Evolutionary conservation across 1,140 invertebrate genomes (phyloP), one percentile per base, ranked within the genome.

Genomic region (Paraescarpia echinospica): DNA sequence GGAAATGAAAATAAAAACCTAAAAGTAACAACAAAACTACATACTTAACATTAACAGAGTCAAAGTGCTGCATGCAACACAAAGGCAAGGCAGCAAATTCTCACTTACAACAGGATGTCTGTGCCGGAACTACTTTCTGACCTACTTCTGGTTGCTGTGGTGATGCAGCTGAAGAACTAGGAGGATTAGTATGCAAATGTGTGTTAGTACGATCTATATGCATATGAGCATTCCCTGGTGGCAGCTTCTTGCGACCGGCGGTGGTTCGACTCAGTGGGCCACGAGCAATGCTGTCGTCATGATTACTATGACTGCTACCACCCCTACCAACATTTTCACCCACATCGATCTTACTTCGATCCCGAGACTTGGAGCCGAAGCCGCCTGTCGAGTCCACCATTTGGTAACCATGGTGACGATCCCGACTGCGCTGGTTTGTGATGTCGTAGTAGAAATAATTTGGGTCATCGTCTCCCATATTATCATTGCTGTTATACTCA

Each of bases 401-500:
- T 1, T 90, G 22, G 34, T 90, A 41, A 90, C 34, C 35, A 41
- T 12, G 90, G 90, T 90, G 90, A 27, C 90, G 90, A 90, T 90
- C 35, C 9, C 90, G 90, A 90, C 90, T 90, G 9, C 90, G 33
- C 8, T 90, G 90, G 27, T 90, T 91, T 35, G 48, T 34, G 18
- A 91, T 34, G 18, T 41, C 91, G n/a, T 91, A 41, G n/a, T 35
- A 51, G 48, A 48, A 35, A 90, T 34, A 90, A 34, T 90, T 34
- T 5, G 89, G 33, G 14, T 22, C 34, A 59, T 35, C 41, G 22
- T 91, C 41, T 8, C 41, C 35, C 8, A 12, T 48, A 91, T 91
- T 34, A 41, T 91, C 91, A 48, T 91, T 48, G 41, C 41, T 51
- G n/a, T 48, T 48, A 91, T 91, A 33, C 12, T 91, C 34, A 91